phyloP scores from a whole-genome alignment of 2,797 vertebrate species.

The Tragelaphus oryx region DNA sequence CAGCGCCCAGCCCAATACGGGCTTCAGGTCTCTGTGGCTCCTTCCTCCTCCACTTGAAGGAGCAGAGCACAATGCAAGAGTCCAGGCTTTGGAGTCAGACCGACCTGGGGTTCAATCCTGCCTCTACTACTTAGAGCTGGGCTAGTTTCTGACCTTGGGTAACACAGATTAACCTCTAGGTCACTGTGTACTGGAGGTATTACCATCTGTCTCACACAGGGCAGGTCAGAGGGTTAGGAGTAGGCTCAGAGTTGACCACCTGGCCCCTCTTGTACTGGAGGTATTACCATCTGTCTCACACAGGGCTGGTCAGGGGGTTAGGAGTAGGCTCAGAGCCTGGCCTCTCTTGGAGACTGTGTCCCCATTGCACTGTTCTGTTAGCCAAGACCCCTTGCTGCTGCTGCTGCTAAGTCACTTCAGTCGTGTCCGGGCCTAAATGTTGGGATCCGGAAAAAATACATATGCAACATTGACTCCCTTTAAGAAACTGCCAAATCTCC shows the following conservation, averaged over 20 bases:
- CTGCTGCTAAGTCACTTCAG: too few relatives aligned
- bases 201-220: neutral
- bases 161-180: neutral
- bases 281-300: neutral
- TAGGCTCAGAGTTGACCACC: neutral
- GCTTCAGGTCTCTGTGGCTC: neutral
- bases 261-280: neutral
- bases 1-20: neutral
- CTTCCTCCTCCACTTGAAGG: neutral
- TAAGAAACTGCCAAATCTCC: neutral
- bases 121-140: neutral
- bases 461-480: neutral
- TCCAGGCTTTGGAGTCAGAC: neutral
- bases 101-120: neutral
- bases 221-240: neutral
- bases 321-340: neutral
- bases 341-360: neutral
- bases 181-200: neutral
- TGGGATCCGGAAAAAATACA: neutral
- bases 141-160: neutral
- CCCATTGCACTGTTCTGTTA: neutral
- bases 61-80: neutral
- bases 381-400: neutral
- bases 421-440: neutral
- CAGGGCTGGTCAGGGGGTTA: neutral